A percentile compares a stretch with the other conserved stretches of the same genome.
phyloP scores from a whole-genome alignment of 2,797 vertebrate species.

The Periparus ater region DNA sequence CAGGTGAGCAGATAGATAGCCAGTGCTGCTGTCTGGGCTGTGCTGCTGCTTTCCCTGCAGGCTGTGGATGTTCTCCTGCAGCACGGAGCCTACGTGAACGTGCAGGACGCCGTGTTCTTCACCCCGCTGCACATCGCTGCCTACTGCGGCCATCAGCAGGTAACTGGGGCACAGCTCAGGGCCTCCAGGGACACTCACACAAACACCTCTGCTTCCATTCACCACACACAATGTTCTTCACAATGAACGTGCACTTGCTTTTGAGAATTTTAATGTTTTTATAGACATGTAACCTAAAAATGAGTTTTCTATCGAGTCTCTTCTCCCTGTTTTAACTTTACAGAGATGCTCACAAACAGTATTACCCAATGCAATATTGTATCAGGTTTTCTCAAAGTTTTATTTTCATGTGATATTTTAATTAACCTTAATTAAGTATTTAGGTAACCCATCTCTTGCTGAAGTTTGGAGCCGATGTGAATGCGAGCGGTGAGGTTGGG shows the following conservation, averaged over 20 bases:
- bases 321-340: not conserved
- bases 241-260: not conserved
- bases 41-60: constrained; percentile 61
- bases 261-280: not conserved
- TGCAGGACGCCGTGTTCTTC: constrained; percentile 94
- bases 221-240: not conserved
- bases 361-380: not conserved
- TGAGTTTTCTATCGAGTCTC: not conserved
- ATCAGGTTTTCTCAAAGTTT: not conserved
- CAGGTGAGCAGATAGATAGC: accelerated
- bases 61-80: constrained; percentile 89
- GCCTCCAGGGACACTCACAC: too few relatives aligned
- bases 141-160: constrained; percentile 87
- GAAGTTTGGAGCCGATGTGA: constrained; percentile 92
- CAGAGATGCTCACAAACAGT: accelerated
- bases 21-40: not conserved
- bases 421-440: not conserved
- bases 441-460: constrained; percentile 88
- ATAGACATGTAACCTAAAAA: not conserved
- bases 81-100: constrained; percentile 88
- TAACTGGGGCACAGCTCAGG: constrained; percentile 7
- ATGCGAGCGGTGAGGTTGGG: constrained; percentile 90
- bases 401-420: not conserved
- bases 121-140: constrained; percentile 90
- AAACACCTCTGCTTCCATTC: not conserved